Evolutionary conservation across 2,888 invertebrate genomes (phyloP).

Genomic region (Epinotia bilunana): DNA sequence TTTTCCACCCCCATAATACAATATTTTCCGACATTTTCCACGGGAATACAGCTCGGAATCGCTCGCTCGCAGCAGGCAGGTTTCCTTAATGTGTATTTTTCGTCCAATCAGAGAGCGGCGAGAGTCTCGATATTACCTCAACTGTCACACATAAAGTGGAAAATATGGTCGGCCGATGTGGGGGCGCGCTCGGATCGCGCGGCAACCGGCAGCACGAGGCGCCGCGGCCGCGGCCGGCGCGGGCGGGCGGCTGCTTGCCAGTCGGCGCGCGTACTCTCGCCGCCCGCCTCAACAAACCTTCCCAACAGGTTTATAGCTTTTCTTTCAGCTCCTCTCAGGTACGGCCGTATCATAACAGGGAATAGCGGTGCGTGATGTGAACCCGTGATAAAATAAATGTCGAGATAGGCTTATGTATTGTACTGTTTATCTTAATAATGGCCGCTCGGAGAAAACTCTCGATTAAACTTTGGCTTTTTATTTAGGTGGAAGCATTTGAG

Average conservation of each 20-base stretch:
- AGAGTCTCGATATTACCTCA: constrained; percentile 86
- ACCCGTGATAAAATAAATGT: constrained; percentile 85
- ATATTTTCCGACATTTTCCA: constrained; percentile 85
- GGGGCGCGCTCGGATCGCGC: constrained; percentile 62
- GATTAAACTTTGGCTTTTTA: constrained; percentile 76
- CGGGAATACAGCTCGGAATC: constrained; percentile 85
- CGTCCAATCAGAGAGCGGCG: constrained; percentile 85
- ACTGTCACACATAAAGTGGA: constrained; percentile 86
- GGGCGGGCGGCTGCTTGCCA: constrained; percentile 49
- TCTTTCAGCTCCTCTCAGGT: constrained; percentile 85
- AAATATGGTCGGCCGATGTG: constrained; percentile 85
- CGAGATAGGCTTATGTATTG: constrained; percentile 85
- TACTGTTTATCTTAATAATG: constrained; percentile 85
- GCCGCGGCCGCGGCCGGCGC: constrained; percentile 56
- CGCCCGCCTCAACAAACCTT: constrained; percentile 82
- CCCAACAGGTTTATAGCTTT: constrained; percentile 85
- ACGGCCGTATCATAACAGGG: constrained; percentile 85
- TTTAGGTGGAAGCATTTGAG: constrained; percentile 54
- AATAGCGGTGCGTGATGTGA: constrained; percentile 85
- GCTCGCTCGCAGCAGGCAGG: constrained; percentile 82
- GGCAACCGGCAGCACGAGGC: constrained; percentile 51
- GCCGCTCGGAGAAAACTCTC: constrained; percentile 81
- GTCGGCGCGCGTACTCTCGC: constrained; percentile 64
- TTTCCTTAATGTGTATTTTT: constrained; percentile 86
- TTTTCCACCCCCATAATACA: constrained; percentile 85